Evolutionary conservation across 1,140 invertebrate species (phyloP).

Genomic region (Epicauta chinensis): DNA sequence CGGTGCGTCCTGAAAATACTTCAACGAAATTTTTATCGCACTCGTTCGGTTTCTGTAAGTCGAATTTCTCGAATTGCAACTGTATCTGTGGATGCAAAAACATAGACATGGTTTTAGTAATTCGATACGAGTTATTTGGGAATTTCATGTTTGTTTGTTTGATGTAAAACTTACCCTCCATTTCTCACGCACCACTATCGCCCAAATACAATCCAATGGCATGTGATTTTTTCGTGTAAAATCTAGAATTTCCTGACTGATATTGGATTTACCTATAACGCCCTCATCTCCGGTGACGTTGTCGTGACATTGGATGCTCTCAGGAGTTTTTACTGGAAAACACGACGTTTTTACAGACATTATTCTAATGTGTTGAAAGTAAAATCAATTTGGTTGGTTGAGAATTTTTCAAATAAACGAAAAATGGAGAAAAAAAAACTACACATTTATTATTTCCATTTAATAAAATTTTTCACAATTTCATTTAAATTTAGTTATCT

Average conservation of each 20-base stretch:
- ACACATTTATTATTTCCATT: no score
- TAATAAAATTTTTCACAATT: background rate
- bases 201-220: constrained; percentile 76
- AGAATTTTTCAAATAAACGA: no score
- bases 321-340: constrained; percentile 40
- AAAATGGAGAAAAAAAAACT: no score
- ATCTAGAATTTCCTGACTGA: constrained; percentile 48
- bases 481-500: background rate
- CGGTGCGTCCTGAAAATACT: constrained; percentile 62
- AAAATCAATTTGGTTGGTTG: background rate
- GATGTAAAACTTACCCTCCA: constrained; percentile 55
- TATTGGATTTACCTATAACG: constrained; percentile 49
- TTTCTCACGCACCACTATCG: constrained; percentile 57
- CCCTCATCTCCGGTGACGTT: constrained; percentile 47
- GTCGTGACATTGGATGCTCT: constrained; percentile 49
- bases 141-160: no score
- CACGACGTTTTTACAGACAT: constrained; percentile 4
- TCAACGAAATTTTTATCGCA: constrained; percentile 78
- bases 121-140: no score
- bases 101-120: no score
- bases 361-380: background rate
- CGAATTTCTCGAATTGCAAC: constrained; percentile 61
- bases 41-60: constrained; percentile 68
- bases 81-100: no score
- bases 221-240: constrained; percentile 48